Conservation (phyloP, 2,888 invertebrate species). For the Rotaria socialis region DNA sequence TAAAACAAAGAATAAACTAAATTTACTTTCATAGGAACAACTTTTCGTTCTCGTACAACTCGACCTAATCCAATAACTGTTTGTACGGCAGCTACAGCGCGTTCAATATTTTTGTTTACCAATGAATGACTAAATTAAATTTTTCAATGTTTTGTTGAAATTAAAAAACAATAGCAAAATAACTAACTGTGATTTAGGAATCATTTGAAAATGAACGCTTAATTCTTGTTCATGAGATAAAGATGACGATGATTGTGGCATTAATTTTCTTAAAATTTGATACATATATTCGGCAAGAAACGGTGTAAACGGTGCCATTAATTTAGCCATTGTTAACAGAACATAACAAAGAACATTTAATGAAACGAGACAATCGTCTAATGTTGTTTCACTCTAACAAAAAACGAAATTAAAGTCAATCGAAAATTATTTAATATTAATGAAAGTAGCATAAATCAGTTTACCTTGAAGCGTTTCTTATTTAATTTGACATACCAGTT, state of each 20-base stretch:
- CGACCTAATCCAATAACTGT: constrained; percentile 87
- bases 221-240: constrained; percentile 53
- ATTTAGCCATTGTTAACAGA: constrained; percentile 44
- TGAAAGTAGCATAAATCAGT: constrained; percentile 45
- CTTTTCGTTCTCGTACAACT: constrained; percentile 83
- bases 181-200: constrained; percentile 68
- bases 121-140: constrained; percentile 61
- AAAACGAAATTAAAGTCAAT: too few species aligned
- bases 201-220: constrained; percentile 85
- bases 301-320: constrained; percentile 83
- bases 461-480: constrained; percentile 77
- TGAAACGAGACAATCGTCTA: constrained; percentile 75
- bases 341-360: constrained; percentile 67
- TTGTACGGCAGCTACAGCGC: constrained; percentile 86
- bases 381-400: constrained; percentile 72
- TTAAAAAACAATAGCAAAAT: constrained; percentile 29
- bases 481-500: constrained; percentile 99
- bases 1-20: neutral
- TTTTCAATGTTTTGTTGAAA: neutral
- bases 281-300: constrained; percentile 92
- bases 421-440: too few species aligned
- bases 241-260: constrained; percentile 53
- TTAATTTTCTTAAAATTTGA: constrained; percentile 73
- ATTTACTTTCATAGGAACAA: constrained; percentile 77
- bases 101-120: constrained; percentile 79